phyloP scores from a whole-genome alignment of 2,888 invertebrate genomes.

The Notodonta dromedarius region DNA sequence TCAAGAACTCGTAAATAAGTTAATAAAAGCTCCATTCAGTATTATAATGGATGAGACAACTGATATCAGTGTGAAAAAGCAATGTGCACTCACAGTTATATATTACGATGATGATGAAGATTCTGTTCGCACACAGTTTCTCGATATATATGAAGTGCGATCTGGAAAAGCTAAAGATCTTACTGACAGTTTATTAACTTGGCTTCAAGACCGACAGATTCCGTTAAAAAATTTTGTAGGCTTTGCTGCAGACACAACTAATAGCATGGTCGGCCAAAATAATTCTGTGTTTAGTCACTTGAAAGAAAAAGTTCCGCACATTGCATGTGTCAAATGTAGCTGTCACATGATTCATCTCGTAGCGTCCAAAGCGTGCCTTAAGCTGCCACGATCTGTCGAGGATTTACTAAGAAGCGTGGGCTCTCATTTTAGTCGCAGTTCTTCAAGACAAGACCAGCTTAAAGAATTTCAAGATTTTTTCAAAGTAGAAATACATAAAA shows the following conservation, averaged over 20 bases:
- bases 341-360: conserved; percentile 51
- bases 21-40: too few relatives aligned
- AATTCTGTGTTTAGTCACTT: conserved; percentile 42
- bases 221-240: conserved; percentile 50
- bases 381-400: conserved; percentile 46
- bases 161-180: conserved; percentile 32
- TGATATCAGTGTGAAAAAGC: conserved; percentile 24
- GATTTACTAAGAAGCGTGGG: conserved; percentile 34
- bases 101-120: conserved; percentile 11
- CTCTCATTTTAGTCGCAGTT: conserved; percentile 5
- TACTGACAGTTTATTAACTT: conserved; percentile 15
- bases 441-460: conserved; percentile 1
- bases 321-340: conserved; percentile 47
- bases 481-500: conserved; percentile 2
- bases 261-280: conserved; percentile 45
- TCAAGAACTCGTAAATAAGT: too few relatives aligned
- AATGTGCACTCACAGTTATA: conserved; percentile 31
- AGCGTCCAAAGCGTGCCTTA: conserved; percentile 47
- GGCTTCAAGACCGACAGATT: conserved; percentile 22
- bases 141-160: conserved; percentile 24
- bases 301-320: conserved; percentile 37
- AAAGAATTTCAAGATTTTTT: conserved; percentile 5
- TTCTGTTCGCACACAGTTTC: conserved; percentile 21
- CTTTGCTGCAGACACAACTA: conserved; percentile 47
- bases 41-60: conserved; percentile 32